A percentile compares a stretch with the other conserved stretches of the same genome.
phyloP scores from a whole-genome alignment of 2,797 vertebrate species.

The Siniperca undulata region DNA sequence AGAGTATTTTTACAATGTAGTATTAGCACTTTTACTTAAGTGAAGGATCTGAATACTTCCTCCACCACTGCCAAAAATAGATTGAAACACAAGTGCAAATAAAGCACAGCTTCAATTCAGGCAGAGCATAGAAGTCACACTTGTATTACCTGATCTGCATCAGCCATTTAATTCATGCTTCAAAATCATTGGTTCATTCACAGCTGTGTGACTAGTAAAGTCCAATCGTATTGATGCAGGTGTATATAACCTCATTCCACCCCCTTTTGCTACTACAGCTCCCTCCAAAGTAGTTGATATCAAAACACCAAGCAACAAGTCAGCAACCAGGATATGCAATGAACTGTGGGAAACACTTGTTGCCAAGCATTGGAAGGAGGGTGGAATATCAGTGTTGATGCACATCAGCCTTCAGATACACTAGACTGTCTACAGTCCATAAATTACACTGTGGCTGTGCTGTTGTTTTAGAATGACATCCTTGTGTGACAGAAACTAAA shows the following conservation, averaged over 20 bases:
- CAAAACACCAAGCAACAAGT: constrained; percentile 1
- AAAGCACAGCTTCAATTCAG: no score
- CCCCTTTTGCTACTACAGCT: no score
- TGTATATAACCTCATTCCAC: no score
- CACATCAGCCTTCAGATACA: constrained; percentile 28
- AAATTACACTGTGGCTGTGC: constrained; percentile 56
- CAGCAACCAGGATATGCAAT: constrained; percentile 2
- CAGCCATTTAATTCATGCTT: not conserved
- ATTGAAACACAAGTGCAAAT: no score
- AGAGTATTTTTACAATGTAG: no score
- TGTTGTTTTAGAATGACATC: constrained; percentile 61
- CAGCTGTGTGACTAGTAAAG: not conserved
- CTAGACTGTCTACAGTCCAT: constrained; percentile 47
- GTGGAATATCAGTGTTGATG: constrained; percentile 31
- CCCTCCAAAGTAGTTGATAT: constrained; percentile 1
- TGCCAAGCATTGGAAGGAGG: constrained; percentile 32
- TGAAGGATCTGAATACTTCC: no score
- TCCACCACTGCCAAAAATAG: no score
- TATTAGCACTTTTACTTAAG: no score
- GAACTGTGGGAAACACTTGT: constrained; percentile 30
- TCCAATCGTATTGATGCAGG: no score
- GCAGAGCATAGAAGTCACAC: no score
- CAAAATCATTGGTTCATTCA: not conserved
- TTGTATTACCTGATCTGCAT: not conserved
- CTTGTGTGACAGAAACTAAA: constrained; percentile 43